Base-by-base conservation (phyloP, 2,888 invertebrate genomes). In the Oscheius sp. region DNA sequence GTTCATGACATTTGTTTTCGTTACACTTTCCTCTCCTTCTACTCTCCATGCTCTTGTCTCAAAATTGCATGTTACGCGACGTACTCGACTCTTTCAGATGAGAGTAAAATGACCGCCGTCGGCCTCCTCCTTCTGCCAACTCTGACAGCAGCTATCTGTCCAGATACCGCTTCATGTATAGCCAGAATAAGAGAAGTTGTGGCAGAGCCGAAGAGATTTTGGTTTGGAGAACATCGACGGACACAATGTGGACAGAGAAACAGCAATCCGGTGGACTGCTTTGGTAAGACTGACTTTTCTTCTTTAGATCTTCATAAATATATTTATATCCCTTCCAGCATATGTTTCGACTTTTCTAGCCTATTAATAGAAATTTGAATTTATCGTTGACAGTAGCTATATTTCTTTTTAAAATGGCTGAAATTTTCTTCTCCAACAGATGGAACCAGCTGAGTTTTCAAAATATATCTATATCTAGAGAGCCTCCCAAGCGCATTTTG, bases 151-250 rank as follows among this genome's bases (percentile, higher is more conserved):
- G 41, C 45, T 14, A 51, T 76, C 22, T 78, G 78, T 44, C 68
- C 72, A 2, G 74, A 78, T 49, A 70, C 78, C 0, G 72, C 73
- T 0, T 66, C 73, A 14, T 78, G 78, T 51, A 76, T 78, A 50
- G 70, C 69, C 26, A 44, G 74, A 24, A 66, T 78, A 32, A 69
- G 75, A 22, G 71, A 71, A 50, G 68, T 78, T 12, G 73, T 73
- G 3, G 68, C 75, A 4, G 78, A 70, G 38, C 78, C 78, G 45
- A 68, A 76, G 68, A 50, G 71, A 54, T 77, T 77, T 70, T 77
- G 78, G 78, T 78, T 78, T 47, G 78, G 76, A 0, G 78, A 78
- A 50, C 76, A 78, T 47, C 75, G 74, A 14, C 62, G 73, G 0
- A 70, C 77, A 1, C 69, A 70, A 14, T 77, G 77, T 54, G 62